phyloP scores from a whole-genome alignment of 1,140 invertebrate species.

The Popillia japonica region DNA sequence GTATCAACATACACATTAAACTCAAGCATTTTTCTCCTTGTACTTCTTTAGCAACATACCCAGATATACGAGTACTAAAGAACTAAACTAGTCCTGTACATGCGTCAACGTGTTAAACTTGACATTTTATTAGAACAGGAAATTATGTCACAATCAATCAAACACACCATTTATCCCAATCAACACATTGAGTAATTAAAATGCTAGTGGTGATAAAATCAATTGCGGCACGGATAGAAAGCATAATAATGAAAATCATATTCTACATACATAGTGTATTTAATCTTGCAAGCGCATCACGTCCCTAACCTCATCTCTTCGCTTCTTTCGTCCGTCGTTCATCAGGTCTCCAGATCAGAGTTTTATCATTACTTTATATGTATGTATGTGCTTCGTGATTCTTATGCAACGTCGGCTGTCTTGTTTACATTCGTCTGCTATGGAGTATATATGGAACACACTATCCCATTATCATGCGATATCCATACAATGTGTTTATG shows the following conservation, averaged over 20 bases:
- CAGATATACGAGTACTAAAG: too few relatives aligned
- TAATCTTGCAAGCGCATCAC: background rate
- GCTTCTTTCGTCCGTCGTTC: background rate
- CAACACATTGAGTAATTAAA: conserved; percentile 8
- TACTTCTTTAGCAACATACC: too few relatives aligned
- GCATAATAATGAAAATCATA: conserved; percentile 10
- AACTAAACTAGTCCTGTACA: background rate
- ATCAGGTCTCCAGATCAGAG: background rate
- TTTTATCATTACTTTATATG: background rate
- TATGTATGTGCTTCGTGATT: conserved; percentile 5
- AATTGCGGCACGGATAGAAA: background rate
- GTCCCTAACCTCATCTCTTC: conserved; percentile 3
- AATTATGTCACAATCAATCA: conserved; percentile 28
- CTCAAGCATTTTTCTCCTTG: too few relatives aligned
- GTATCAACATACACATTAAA: too few relatives aligned
- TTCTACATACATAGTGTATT: background rate
- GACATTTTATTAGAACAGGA: background rate
- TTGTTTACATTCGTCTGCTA: conserved; percentile 22
- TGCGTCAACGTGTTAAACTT: background rate
- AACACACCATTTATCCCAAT: background rate
- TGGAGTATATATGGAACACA: conserved; percentile 26
- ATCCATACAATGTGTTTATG: conserved; percentile 34
- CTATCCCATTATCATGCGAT: conserved; percentile 13
- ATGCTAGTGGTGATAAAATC: conserved; percentile 12
- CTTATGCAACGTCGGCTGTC: conserved; percentile 25